Conservation (phyloP, 2,797 vertebrate species). For the Ctenochaetus hawaiiensis region DNA sequence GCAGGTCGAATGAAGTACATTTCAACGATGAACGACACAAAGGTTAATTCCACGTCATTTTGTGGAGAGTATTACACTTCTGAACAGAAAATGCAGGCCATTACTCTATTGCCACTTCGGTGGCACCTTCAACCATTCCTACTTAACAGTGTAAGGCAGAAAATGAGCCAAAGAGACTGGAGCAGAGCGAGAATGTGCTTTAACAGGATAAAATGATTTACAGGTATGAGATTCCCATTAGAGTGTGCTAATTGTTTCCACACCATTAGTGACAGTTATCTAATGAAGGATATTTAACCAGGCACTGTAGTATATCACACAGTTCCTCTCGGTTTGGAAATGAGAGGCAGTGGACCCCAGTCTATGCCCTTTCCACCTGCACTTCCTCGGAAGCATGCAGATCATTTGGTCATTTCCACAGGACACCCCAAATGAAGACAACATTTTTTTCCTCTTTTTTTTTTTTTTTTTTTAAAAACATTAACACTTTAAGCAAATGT, state of each 20-base stretch:
- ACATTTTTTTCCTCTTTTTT: not conserved
- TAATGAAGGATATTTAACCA: constrained; percentile 88
- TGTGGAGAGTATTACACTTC: constrained; percentile 51
- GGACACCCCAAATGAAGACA: constrained; percentile 12
- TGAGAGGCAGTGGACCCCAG: constrained; percentile 67
- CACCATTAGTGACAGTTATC: constrained; percentile 90
- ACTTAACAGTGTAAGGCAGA: constrained; percentile 75
- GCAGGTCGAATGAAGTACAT: constrained; percentile 63
- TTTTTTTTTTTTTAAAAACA: not conserved
- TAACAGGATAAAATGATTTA: constrained; percentile 88
- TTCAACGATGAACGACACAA: constrained; percentile 54
- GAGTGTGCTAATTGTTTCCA: constrained; percentile 90
- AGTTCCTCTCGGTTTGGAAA: constrained; percentile 58
- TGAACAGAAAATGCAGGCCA: constrained; percentile 68
- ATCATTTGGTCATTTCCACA: constrained; percentile 36
- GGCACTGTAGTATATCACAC: constrained; percentile 84
- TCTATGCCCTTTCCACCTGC: constrained; percentile 68
- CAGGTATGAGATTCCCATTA: constrained; percentile 89
- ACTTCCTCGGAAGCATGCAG: constrained; percentile 32
- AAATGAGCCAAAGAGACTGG: constrained; percentile 79
- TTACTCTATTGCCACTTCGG: constrained; percentile 76
- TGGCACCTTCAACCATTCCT: constrained; percentile 74
- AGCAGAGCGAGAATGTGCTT: constrained; percentile 82
- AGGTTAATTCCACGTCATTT: constrained; percentile 70
- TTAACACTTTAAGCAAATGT: constrained; percentile 1